Percentiles rank a stretch among this genome's conserved stretches.
phyloP scores from a whole-genome alignment of 92 coral and sea anemone genomes.

The Zoanthus solanderi region DNA sequence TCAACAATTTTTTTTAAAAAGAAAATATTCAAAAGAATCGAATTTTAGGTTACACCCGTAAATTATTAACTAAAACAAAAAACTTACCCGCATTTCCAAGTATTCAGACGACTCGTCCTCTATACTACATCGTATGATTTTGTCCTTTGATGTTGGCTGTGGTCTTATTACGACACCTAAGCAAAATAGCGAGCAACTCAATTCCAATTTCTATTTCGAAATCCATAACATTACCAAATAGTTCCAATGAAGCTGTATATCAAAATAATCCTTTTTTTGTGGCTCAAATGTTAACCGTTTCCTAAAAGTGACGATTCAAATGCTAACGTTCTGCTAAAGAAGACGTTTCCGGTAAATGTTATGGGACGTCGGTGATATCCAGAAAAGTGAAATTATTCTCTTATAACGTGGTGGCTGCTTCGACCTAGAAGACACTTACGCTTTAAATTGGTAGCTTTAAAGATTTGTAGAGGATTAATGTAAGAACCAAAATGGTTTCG shows the following conservation, averaged over 20 bases:
- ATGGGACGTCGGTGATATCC: background rate
- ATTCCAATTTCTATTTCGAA: background rate
- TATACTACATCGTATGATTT: constrained; percentile 2
- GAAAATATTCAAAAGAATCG: too few species aligned
- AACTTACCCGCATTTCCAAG: constrained; percentile 31
- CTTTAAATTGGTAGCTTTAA: too few species aligned
- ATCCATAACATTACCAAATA: background rate
- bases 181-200: background rate
- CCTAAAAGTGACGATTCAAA: background rate
- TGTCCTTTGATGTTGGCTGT: constrained; percentile 9
- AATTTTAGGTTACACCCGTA: too few species aligned
- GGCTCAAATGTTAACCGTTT: background rate
- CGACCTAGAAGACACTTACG: too few species aligned
- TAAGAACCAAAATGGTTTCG: too few species aligned
- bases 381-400: too few species aligned
- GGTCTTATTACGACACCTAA: constrained; percentile 36
- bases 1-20: too few species aligned
- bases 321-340: too few species aligned
- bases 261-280: background rate
- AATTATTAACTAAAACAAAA: background rate
- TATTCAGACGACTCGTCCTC: constrained; percentile 27
- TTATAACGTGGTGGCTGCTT: too few species aligned
- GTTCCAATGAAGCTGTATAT: background rate
- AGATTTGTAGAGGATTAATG: too few species aligned
- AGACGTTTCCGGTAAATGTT: background rate